Evolutionary conservation across 2,113 vertebrate genomes (phyloP).

Genomic region (Trachemys scripta): DNA sequence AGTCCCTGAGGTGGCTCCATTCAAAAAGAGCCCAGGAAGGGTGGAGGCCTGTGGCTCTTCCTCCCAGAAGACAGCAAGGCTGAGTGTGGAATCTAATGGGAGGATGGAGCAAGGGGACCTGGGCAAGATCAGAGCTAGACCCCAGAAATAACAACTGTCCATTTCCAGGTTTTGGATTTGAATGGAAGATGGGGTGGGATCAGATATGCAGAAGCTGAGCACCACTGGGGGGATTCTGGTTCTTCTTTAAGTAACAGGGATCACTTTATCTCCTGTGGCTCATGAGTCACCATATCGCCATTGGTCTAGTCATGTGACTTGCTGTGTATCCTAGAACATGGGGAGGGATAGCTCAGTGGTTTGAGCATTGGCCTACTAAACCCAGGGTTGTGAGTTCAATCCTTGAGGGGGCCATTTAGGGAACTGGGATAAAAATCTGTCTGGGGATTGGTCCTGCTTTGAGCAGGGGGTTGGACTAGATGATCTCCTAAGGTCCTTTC

Average conservation of each 20-base stretch:
- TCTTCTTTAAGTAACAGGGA: neutral
- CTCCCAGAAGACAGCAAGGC: neutral
- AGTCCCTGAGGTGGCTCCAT: neutral
- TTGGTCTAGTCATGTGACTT: neutral
- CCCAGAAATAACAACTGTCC: neutral
- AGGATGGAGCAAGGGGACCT: neutral
- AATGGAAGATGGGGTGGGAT: neutral
- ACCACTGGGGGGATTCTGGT: neutral
- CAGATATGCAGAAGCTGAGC: neutral
- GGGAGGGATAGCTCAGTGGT: too few species aligned
- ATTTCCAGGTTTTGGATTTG: neutral
- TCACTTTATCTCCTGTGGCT: neutral
- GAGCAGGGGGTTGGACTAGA: too few species aligned
- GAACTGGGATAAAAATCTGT: too few species aligned
- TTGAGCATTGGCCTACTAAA: too few species aligned
- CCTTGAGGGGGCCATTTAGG: too few species aligned
- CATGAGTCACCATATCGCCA: neutral
- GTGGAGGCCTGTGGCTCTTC: neutral
- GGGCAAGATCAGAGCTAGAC: neutral
- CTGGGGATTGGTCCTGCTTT: too few species aligned
- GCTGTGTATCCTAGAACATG: fast-evolving
- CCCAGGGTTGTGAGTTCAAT: too few species aligned
- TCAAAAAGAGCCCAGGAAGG: neutral
- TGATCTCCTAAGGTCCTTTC: too few species aligned
- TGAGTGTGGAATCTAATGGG: too few species aligned